These are phyloP conservation scores for Apantesis nais DNA, from an alignment of 2,888 invertebrate genomes.

Conservation along the genomic window DNA sequence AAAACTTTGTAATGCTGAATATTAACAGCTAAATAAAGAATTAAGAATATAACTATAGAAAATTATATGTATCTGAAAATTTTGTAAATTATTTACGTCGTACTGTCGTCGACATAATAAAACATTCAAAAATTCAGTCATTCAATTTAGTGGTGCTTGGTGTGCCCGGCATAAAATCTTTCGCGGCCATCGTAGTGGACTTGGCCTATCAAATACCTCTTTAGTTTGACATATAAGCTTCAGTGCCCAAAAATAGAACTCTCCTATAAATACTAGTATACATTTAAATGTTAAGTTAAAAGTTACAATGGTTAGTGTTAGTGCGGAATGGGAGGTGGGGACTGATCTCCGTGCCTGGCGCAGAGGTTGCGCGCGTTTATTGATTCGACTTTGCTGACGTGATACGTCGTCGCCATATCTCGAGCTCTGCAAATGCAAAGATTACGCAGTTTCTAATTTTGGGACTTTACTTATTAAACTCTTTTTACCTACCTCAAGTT, in stretches of 20 bases:
- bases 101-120: neutral
- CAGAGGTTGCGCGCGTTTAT: constrained; percentile 79
- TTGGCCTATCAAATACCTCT: neutral
- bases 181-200: neutral
- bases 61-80: too few species aligned
- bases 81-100: too few species aligned
- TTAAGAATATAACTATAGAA: too few species aligned
- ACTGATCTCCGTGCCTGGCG: constrained; percentile 18
- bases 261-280: neutral
- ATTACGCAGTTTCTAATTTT: constrained; percentile 38
- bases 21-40: too few species aligned
- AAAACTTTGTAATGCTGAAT: too few species aligned
- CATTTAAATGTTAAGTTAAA: constrained; percentile 54
- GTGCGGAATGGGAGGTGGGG: constrained; percentile 39
- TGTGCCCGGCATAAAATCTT: neutral
- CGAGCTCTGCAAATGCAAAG: constrained; percentile 47
- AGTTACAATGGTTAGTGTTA: constrained; percentile 56
- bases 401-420: constrained; percentile 58
- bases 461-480: constrained; percentile 5
- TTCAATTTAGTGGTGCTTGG: neutral
- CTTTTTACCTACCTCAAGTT: neutral
- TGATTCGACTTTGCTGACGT: constrained; percentile 67
- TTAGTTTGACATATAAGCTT: neutral
- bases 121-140: neutral
- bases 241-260: too few species aligned